Base-by-base conservation (phyloP, 2,113 vertebrate genomes). In the Hippocampus zosterae region DNA sequence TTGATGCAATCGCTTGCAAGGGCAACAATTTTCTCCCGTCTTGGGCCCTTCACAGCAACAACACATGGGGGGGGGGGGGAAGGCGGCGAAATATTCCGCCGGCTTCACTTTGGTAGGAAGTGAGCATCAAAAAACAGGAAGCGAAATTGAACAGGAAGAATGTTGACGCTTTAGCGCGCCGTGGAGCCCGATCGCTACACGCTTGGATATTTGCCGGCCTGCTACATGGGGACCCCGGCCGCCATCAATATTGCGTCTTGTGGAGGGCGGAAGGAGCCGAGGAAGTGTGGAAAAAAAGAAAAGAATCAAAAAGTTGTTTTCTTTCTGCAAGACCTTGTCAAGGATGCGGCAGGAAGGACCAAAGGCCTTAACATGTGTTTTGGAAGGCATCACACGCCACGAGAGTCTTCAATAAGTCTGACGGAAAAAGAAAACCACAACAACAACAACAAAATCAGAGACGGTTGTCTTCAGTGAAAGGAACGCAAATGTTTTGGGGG, bases 1-100 rank as follows among this genome's bases (percentile, higher is more conserved):
- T 63, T 85, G 83, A 88, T 79, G 87, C 83, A 88, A 87, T 41
- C 77, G 42, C 65, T 44, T 74, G 85, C 72, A 87, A 87, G 1
- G 9, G 66, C 52, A 78, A 81, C 61, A 72, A 83, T 79, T 77
- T 75, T 75, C 57, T 76, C 64, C n/a, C 2, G 42, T 73, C 83
- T 79, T 27, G 72, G 76, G 85, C 74, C 33, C 27, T 69, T 69
- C 71, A 55, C 68, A 75, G 67, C 40, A 53, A 69, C 21, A 79
- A 66, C 64, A 68, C 67, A 68, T 68, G 46, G 21, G 77, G 73
- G 65, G 33, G 3, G 29, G 46, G 21, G 77, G 73, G 65, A 41
- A 29, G 29, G 65, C 12, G 46, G 10, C 33, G 52, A 65, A 27
- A 60, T 44, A 3, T 67, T 44, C 21, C 61, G 40, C 5, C 8